phyloP scores from a whole-genome alignment of 1,140 invertebrate genomes.

The Ceratina japonica region DNA sequence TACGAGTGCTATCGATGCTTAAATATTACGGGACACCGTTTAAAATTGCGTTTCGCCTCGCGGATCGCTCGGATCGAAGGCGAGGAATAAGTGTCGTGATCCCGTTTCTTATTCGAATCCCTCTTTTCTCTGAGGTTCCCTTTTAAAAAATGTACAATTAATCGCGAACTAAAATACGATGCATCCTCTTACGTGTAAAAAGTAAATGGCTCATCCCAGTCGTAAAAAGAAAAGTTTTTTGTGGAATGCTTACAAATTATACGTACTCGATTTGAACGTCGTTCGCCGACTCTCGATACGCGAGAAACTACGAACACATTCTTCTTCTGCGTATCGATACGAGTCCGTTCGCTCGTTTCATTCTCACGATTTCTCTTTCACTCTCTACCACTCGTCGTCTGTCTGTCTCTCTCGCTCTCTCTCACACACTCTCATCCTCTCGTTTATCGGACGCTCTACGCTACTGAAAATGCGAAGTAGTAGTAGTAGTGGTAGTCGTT shows the following conservation, averaged over 20 bases:
- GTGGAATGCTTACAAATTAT: constrained; percentile 71
- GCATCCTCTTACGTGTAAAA: constrained; percentile 34
- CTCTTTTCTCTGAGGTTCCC: constrained; percentile 1
- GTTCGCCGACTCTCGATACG: constrained; percentile 44
- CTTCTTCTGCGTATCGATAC: neutral
- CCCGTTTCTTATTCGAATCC: neutral
- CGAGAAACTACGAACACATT: neutral
- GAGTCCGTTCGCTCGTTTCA: too few species aligned
- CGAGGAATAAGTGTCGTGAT: neutral
- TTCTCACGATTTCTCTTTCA: neutral
- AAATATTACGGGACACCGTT: constrained; percentile 1
- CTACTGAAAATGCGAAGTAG: constrained; percentile 53
- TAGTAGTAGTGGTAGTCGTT: neutral
- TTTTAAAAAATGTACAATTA: constrained; percentile 65
- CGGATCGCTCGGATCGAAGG: neutral
- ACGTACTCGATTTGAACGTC: constrained; percentile 7
- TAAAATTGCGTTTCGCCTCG: neutral
- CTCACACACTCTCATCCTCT: neutral
- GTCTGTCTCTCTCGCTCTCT: neutral
- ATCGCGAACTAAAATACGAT: constrained; percentile 58
- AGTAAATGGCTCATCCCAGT: constrained; percentile 54
- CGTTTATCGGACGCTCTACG: constrained; percentile 16
- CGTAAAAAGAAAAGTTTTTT: constrained; percentile 57
- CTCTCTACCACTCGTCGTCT: neutral
- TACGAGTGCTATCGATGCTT: constrained; percentile 9